Conservation (phyloP, 2,113 vertebrate species). For the Amia ocellicauda region DNA sequence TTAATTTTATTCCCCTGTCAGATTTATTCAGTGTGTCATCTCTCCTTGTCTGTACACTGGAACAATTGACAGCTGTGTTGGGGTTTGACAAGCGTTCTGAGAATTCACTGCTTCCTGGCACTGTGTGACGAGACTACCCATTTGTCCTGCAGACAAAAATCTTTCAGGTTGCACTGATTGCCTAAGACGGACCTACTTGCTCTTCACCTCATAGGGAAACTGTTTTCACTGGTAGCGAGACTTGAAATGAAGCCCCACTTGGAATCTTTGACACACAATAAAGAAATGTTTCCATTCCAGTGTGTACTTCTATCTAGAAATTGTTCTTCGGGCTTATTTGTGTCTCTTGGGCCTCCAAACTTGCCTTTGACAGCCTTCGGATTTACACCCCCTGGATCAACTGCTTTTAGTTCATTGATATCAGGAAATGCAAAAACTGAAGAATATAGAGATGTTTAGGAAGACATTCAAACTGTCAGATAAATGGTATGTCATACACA, state of each 20-base stretch:
- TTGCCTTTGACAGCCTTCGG: too few species aligned
- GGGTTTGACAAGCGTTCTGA: slow-evolving; percentile 36
- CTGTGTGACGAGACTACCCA: slow-evolving; percentile 32
- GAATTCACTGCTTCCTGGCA: slow-evolving; percentile 31
- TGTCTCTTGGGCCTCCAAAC: too few species aligned
- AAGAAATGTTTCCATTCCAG: too few species aligned
- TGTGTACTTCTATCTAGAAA: too few species aligned
- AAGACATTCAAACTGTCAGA: too few species aligned
- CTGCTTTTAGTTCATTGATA: too few species aligned
- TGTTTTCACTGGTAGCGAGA: slow-evolving; percentile 4
- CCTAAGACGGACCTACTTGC: slow-evolving; percentile 15
- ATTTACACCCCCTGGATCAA: too few species aligned
- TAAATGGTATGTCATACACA: too few species aligned
- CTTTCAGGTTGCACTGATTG: slow-evolving; percentile 22
- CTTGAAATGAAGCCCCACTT: slow-evolving; percentile 5
- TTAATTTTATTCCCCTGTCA: neutral
- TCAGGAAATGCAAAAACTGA: too few species aligned
- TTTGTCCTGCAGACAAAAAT: slow-evolving; percentile 39
- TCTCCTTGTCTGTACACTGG: slow-evolving; percentile 37
- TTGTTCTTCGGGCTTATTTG: too few species aligned
- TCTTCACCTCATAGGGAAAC: slow-evolving; percentile 9
- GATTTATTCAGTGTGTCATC: slow-evolving; percentile 25
- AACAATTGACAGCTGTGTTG: slow-evolving; percentile 39
- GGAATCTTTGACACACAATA: too few species aligned
- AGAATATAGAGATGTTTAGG: too few species aligned